A percentile compares a stretch with the other conserved stretches of the same genome.
phyloP scores from a whole-genome alignment of 2,797 vertebrate species.

The Poecile montanus region DNA sequence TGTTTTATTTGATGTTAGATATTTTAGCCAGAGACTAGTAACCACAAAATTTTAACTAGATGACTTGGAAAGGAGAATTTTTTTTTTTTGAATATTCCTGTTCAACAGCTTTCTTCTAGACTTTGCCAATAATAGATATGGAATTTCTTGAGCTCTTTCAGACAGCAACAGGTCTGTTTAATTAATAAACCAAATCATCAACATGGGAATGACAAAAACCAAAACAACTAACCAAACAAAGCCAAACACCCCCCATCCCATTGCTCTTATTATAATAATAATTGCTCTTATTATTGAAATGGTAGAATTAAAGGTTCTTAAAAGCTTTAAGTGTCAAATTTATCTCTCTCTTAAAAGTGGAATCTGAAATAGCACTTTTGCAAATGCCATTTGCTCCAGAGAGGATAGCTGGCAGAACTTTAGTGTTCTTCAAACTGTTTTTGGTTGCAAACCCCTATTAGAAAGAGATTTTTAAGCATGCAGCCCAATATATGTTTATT shows the following conservation, averaged over 20 bases:
- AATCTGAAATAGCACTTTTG: neutral
- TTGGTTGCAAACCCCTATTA: rapidly evolving
- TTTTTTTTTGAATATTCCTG: neutral
- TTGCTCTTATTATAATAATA: neutral
- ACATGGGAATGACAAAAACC: neutral
- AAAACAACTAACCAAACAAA: neutral
- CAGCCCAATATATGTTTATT: neutral
- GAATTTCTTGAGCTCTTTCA: neutral
- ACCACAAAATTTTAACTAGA: neutral
- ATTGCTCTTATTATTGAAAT: neutral
- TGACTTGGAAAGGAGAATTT: neutral
- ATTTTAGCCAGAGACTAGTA: neutral
- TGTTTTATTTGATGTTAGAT: neutral
- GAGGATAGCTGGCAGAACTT: neutral
- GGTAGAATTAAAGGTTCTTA: neutral
- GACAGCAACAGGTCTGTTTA: neutral
- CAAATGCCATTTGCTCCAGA: neutral
- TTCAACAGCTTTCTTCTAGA: neutral
- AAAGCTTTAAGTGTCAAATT: neutral
- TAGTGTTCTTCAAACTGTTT: neutral
- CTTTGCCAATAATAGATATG: neutral
- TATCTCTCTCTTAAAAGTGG: neutral
- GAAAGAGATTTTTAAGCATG: neutral
- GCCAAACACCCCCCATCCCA: rapidly evolving
- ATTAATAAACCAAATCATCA: neutral